Evolutionary conservation across 2,888 invertebrate genomes (phyloP).

Genomic region (Drosophila gaucha): DNA sequence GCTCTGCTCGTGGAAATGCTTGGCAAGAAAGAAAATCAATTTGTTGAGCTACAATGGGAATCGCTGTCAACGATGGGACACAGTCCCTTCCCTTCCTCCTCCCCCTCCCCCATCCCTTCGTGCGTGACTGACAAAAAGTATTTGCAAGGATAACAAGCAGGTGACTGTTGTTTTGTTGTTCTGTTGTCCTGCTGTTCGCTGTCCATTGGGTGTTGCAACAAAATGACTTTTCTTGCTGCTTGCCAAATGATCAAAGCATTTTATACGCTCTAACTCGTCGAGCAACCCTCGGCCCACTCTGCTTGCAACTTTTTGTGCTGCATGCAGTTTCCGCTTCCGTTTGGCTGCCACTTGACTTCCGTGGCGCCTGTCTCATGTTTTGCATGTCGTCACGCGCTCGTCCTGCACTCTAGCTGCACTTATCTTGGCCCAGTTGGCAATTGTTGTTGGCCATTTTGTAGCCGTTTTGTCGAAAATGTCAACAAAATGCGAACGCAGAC

Average conservation of each 20-base stretch:
- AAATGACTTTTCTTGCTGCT: slow-evolving; percentile 72
- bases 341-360: slow-evolving; percentile 61
- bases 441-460: slow-evolving; percentile 63
- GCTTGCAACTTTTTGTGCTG: slow-evolving; percentile 27
- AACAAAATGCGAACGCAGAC: slow-evolving; percentile 61
- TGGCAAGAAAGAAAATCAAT: slow-evolving; percentile 56
- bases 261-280: slow-evolving; percentile 47
- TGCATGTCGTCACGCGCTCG: slow-evolving; percentile 76
- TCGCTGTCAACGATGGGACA: slow-evolving; percentile 20
- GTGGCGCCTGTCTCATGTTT: slow-evolving; percentile 53
- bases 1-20: no score
- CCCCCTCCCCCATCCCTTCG: no score
- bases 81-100: no score
- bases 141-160: slow-evolving; percentile 62
- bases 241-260: slow-evolving; percentile 76
- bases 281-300: neutral
- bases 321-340: slow-evolving; percentile 71
- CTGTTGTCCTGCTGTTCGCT: neutral
- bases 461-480: slow-evolving; percentile 78
- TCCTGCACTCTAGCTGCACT: slow-evolving; percentile 74
- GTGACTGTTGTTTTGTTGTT: slow-evolving; percentile 2
- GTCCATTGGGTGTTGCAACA: slow-evolving; percentile 32
- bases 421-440: slow-evolving; percentile 54
- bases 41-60: slow-evolving; percentile 52
- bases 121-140: slow-evolving; percentile 38